Evolutionary conservation across 2,888 invertebrate species (phyloP).

Genomic region (Meiosimyza platycephala): DNA sequence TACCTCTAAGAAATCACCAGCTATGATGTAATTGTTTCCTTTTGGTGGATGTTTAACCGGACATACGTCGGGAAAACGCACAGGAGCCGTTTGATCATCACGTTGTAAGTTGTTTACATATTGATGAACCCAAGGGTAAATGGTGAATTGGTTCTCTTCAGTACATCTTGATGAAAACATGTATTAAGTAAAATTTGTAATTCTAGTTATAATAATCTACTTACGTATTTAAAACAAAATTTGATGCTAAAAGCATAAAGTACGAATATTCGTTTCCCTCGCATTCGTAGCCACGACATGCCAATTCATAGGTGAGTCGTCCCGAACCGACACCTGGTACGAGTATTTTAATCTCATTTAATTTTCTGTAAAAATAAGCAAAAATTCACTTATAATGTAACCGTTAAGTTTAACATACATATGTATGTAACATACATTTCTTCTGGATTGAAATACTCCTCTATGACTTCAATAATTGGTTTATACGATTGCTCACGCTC

Average conservation of each 20-base stretch:
- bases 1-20: conserved; percentile 96
- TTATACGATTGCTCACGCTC: conserved; percentile 90
- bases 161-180: conserved; percentile 51
- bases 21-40: conserved; percentile 90
- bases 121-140: conserved; percentile 97
- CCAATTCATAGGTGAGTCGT: conserved; percentile 93
- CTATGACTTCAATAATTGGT: conserved; percentile 88
- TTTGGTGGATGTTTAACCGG: conserved; percentile 74
- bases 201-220: conserved; percentile 36
- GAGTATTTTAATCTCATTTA: conserved; percentile 75
- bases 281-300: conserved; percentile 87
- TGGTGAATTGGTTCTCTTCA: conserved; percentile 77
- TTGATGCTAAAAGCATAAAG: conserved; percentile 96
- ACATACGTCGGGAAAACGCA: conserved; percentile 89
- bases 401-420: neutral
- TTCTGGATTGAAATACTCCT: conserved; percentile 76
- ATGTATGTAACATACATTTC: conserved; percentile 69
- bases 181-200: neutral
- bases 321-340: conserved; percentile 98
- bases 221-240: conserved; percentile 91
- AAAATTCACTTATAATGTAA: conserved; percentile 10
- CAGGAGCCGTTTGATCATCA: conserved; percentile 82
- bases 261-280: conserved; percentile 98
- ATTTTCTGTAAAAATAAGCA: conserved; percentile 49
- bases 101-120: conserved; percentile 88